A percentile compares a stretch with the other conserved stretches of the same genome.
Evolutionary conservation across 2,888 invertebrate genomes (phyloP).

Genomic region (Cryptophagus acutangulus): DNA sequence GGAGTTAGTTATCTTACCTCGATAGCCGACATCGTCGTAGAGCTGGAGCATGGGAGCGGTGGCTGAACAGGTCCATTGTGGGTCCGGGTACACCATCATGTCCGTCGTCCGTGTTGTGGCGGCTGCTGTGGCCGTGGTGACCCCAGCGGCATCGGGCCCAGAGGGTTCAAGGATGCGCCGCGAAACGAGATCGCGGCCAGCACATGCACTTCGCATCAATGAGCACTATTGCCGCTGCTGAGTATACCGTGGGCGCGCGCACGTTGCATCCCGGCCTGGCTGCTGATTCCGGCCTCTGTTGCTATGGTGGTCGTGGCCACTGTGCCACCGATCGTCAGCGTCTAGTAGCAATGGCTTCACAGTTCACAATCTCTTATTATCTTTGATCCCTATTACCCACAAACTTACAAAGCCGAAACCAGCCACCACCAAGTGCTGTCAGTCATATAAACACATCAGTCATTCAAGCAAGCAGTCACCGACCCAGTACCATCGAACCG

Average conservation of each 20-base stretch:
- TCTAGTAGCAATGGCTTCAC: slow-evolving; percentile 21
- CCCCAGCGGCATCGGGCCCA: slow-evolving; percentile 34
- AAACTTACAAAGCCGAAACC: no score
- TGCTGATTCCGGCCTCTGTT: slow-evolving; percentile 15
- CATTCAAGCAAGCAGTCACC: no score
- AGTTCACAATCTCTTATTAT: slow-evolving; percentile 18
- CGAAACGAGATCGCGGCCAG: slow-evolving; percentile 43
- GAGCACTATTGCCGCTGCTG: slow-evolving; percentile 25
- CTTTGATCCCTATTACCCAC: no score
- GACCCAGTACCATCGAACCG: no score
- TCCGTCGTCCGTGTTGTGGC: slow-evolving; percentile 24
- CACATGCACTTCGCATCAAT: slow-evolving; percentile 46
- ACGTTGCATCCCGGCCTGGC: slow-evolving; percentile 24
- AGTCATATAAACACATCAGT: no score
- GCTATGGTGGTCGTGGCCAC: slow-evolving; percentile 17
- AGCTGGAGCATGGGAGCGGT: slow-evolving; percentile 60
- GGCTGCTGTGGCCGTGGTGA: slow-evolving; percentile 33
- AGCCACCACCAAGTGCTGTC: no score
- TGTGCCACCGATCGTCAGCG: slow-evolving; percentile 23
- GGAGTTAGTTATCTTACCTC: slow-evolving; percentile 54
- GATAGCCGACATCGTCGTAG: slow-evolving; percentile 60
- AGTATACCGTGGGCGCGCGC: slow-evolving; percentile 19
- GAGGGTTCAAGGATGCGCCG: slow-evolving; percentile 42
- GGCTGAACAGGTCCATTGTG: slow-evolving; percentile 52
- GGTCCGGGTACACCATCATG: slow-evolving; percentile 61